Evolutionary conservation across 2,113 vertebrate species (phyloP).

Genomic region (Tonatia bakeri): DNA sequence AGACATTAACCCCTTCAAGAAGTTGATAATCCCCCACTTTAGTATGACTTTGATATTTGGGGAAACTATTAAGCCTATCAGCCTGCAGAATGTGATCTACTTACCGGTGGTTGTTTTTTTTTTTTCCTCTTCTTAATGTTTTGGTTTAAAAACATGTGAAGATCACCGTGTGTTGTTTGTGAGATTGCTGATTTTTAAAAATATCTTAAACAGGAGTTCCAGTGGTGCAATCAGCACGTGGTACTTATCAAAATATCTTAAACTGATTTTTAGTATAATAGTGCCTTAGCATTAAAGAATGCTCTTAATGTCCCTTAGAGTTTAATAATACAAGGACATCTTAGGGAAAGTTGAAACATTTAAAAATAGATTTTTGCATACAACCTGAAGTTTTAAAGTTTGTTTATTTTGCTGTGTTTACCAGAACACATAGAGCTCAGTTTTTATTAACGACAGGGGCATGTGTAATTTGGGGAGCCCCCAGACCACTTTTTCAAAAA

Average conservation of each 20-base stretch:
- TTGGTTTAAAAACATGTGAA: background rate
- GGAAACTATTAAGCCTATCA: background rate
- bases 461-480: background rate
- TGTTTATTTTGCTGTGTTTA: background rate
- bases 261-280: background rate
- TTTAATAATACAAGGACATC: background rate
- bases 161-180: background rate
- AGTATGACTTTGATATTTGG: constrained; percentile 25
- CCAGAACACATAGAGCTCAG: background rate
- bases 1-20: constrained; percentile 8
- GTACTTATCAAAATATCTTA: background rate
- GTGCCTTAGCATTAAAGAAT: background rate
- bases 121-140: background rate
- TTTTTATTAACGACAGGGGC: background rate
- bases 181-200: constrained; percentile 1
- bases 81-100: background rate
- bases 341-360: background rate
- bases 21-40: background rate
- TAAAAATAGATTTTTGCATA: constrained; percentile 4
- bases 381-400: background rate
- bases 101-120: background rate
- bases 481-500: background rate
- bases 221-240: too few species aligned
- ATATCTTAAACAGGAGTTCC: background rate
- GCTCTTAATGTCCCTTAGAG: background rate